These are phyloP conservation scores for Campodea augens DNA, from an alignment of 1,140 invertebrate species.

Conservation along the genomic window DNA sequence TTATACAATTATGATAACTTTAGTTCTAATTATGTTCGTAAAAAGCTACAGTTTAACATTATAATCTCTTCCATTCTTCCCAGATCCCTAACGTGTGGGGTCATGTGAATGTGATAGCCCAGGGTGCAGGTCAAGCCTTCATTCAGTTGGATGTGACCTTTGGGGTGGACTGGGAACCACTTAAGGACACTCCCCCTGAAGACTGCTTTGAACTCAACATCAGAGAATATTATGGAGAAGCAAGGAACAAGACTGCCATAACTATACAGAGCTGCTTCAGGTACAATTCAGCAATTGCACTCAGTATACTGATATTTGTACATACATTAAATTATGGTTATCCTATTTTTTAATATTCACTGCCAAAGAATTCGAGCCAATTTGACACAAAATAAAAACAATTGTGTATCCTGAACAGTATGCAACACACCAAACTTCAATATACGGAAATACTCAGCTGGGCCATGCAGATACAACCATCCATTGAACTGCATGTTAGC, in stretches of 20 bases:
- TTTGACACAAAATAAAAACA: no score
- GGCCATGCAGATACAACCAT: no score
- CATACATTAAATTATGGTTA: slow-evolving; percentile 1
- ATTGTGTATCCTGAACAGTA: no score
- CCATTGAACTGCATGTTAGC: no score
- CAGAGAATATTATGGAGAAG: slow-evolving; percentile 24
- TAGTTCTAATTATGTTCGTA: no score
- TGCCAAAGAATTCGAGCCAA: neutral
- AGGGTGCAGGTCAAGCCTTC: slow-evolving; percentile 35
- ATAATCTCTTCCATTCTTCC: slow-evolving; percentile 10
- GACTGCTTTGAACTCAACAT: slow-evolving; percentile 28
- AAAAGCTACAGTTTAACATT: no score
- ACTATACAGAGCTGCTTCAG: slow-evolving; percentile 27
- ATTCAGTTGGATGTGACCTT: slow-evolving; percentile 33
- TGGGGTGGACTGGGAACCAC: slow-evolving; percentile 32
- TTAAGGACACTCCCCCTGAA: slow-evolving; percentile 27
- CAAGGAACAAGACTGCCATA: slow-evolving; percentile 35
- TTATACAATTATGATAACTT: no score
- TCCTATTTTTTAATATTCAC: neutral
- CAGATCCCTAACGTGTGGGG: slow-evolving; percentile 34
- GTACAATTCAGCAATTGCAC: slow-evolving; percentile 19
- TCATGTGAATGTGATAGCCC: slow-evolving; percentile 29
- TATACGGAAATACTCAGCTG: no score
- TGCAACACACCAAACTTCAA: no score
- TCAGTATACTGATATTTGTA: neutral